Percentiles rank a stretch among this genome's conserved stretches.
These are phyloP conservation scores for Protaetia brevitarsis DNA, from an alignment of 1,140 invertebrate genomes.

Conservation along the genomic window DNA sequence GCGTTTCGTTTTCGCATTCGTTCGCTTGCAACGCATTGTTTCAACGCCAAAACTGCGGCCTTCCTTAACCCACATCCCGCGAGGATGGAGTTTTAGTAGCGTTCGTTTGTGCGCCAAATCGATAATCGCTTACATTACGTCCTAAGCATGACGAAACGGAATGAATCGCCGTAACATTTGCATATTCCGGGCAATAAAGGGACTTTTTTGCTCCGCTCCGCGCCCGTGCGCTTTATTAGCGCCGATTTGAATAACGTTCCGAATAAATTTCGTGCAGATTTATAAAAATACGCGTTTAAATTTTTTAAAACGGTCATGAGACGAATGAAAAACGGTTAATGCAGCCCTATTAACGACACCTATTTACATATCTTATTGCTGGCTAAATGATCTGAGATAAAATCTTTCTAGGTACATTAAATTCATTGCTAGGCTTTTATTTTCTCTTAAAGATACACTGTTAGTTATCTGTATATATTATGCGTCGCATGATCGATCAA, in stretches of 20 bases:
- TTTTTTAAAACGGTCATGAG: not conserved
- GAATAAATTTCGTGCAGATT: not conserved
- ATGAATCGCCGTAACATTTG: not conserved
- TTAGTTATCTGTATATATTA: too few relatives aligned
- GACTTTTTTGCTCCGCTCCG: not conserved
- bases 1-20: not conserved
- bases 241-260: not conserved
- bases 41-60: not conserved
- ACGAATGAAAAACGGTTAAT: too few relatives aligned
- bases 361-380: too few relatives aligned
- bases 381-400: too few relatives aligned
- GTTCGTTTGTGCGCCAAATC: not conserved
- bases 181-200: not conserved
- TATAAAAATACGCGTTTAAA: not conserved
- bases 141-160: not conserved
- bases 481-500: too few relatives aligned
- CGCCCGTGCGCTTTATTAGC: not conserved
- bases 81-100: not conserved
- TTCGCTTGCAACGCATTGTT: not conserved
- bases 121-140: conserved; percentile 3
- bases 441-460: too few relatives aligned
- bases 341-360: too few relatives aligned
- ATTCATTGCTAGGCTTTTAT: too few relatives aligned
- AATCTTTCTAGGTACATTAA: too few relatives aligned
- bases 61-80: not conserved